These are phyloP conservation scores for Diplolepis rosae DNA, from an alignment of 2,888 invertebrate genomes.

Conservation along the genomic window DNA sequence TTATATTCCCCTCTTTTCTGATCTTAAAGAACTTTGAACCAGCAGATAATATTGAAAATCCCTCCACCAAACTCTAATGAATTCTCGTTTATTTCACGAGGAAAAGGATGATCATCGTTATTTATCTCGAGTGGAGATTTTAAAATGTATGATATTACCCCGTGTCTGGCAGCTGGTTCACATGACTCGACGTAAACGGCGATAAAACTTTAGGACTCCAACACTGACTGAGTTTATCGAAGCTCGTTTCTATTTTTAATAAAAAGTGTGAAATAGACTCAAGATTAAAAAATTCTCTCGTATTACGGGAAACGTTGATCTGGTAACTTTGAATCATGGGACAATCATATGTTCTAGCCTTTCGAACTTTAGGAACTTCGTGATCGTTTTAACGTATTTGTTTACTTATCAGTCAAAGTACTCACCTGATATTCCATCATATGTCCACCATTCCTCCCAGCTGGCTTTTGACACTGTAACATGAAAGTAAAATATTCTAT, in stretches of 20 bases:
- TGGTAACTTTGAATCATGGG: constrained; percentile 56
- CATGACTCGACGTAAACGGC: constrained; percentile 53
- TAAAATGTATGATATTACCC: constrained; percentile 36
- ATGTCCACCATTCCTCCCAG: constrained; percentile 93
- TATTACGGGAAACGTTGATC: constrained; percentile 49
- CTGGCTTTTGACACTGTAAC: constrained; percentile 84
- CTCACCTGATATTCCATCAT: constrained; percentile 89
- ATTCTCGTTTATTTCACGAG: not conserved
- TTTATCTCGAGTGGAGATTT: constrained; percentile 9
- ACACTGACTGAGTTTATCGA: constrained; percentile 37
- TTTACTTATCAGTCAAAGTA: not conserved
- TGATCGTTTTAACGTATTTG: not conserved
- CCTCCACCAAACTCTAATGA: too few species aligned
- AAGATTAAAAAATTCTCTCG: constrained; percentile 61
- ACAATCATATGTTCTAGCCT: constrained; percentile 1
- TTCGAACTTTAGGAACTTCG: not conserved
- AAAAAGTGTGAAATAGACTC: constrained; percentile 49
- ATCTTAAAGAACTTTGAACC: too few species aligned
- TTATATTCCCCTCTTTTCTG: too few species aligned
- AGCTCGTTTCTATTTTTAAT: constrained; percentile 57
- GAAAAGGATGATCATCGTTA: not conserved
- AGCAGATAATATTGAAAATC: too few species aligned
- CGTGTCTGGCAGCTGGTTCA: constrained; percentile 58
- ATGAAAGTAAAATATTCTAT: constrained; percentile 52
- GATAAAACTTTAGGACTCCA: constrained; percentile 47